Evolutionary conservation across 2,113 vertebrate species (phyloP).

Genomic region (Ammodytes dubius): DNA sequence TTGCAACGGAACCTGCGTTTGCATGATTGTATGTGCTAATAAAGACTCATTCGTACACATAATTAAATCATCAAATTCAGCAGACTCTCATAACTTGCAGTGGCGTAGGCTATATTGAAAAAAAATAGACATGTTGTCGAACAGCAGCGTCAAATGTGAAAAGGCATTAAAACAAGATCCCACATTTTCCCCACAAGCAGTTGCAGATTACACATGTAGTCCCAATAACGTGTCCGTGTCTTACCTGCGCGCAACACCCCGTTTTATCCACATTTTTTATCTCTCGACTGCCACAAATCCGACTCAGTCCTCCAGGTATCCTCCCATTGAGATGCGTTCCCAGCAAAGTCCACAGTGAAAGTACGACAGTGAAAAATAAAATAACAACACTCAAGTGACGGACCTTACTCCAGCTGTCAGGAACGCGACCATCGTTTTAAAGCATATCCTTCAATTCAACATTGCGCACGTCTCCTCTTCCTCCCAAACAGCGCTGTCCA

Average conservation of each 20-base stretch:
- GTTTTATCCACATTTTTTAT: slow-evolving; percentile 86
- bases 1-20: neutral
- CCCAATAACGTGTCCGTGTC: neutral
- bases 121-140: slow-evolving; percentile 29
- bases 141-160: slow-evolving; percentile 26
- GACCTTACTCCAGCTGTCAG: slow-evolving; percentile 82
- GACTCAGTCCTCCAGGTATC: slow-evolving; percentile 83
- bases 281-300: slow-evolving; percentile 73
- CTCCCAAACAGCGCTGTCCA: slow-evolving; percentile 40
- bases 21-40: neutral
- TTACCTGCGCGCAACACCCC: slow-evolving; percentile 86
- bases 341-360: slow-evolving; percentile 77
- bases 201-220: neutral
- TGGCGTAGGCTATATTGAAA: slow-evolving; percentile 68
- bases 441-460: slow-evolving; percentile 69
- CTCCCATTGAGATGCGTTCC: slow-evolving; percentile 83
- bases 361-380: neutral
- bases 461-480: slow-evolving; percentile 73
- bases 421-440: slow-evolving; percentile 77
- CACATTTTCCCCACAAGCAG: neutral
- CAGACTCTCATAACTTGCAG: slow-evolving; percentile 70
- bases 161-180: neutral
- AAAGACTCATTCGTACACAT: neutral
- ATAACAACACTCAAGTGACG: slow-evolving; percentile 79
- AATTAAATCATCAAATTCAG: slow-evolving; percentile 23